phyloP scores from a whole-genome alignment of 2,797 vertebrate genomes.

The Gambelia wislizenii region DNA sequence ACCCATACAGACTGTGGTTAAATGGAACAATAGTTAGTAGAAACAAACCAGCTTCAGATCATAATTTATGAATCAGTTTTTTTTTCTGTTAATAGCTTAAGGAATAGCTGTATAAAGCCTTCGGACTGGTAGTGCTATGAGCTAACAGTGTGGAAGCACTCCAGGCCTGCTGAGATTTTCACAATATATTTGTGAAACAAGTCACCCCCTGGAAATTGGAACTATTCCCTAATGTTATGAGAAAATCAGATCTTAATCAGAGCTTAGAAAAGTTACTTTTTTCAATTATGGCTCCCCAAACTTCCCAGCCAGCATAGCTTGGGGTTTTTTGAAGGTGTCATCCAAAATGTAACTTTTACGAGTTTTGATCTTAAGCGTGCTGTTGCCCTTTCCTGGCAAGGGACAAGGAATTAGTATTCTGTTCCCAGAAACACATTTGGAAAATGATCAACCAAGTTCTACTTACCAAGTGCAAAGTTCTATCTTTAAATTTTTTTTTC shows the following conservation, averaged over 20 bases:
- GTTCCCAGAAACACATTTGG: neutral
- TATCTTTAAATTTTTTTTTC: rapidly evolving
- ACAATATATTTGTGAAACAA: neutral
- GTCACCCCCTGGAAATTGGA: neutral
- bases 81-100: no score
- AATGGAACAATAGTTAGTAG: no score
- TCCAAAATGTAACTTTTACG: no score
- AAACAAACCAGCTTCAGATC: no score
- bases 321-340: no score
- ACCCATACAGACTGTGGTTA: no score
- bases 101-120: no score
- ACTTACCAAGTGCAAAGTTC: conserved; percentile 14
- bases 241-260: neutral
- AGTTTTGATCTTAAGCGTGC: neutral
- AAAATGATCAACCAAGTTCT: neutral
- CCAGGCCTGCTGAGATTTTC: neutral
- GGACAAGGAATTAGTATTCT: neutral
- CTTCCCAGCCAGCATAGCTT: no score
- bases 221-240: neutral
- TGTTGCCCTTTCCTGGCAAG: neutral
- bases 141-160: neutral
- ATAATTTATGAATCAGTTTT: no score
- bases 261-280: no score
- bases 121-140: no score
- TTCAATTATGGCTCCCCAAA: no score